A percentile compares a stretch with the other conserved stretches of the same genome.
Evolutionary conservation across 2,888 invertebrate genomes (phyloP).

Genomic region (Macropis europaea): DNA sequence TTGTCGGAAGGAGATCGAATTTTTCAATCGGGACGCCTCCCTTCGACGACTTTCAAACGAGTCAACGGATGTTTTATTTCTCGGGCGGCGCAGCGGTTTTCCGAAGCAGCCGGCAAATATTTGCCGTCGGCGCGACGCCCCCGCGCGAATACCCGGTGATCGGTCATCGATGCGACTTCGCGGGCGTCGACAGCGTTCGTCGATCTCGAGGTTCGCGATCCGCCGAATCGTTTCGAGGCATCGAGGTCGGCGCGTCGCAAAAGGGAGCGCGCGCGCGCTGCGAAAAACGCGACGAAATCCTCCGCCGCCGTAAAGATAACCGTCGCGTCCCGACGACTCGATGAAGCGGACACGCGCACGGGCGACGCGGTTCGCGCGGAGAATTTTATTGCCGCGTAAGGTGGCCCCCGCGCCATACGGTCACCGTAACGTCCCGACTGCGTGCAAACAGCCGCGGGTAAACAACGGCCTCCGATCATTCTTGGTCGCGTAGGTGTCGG

Average conservation of each 20-base stretch:
- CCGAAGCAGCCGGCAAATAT: background rate
- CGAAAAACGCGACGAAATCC: background rate
- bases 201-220: no score
- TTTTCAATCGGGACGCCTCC: no score
- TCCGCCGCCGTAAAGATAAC: no score
- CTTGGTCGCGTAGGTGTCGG: no score
- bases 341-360: background rate
- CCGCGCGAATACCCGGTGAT: background rate
- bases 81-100: no score
- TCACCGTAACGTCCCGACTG: conserved; percentile 17
- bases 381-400: conserved; percentile 12
- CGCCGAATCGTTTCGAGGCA: no score
- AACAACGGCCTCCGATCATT: background rate
- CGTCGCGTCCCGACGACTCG: no score
- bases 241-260: no score
- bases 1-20: no score
- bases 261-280: background rate
- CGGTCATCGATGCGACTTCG: background rate
- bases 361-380: background rate
- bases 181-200: no score
- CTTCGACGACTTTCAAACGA: no score
- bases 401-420: background rate
- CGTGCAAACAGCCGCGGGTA: conserved; percentile 4
- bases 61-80: no score
- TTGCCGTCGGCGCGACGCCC: background rate